Evolutionary conservation across 2,797 vertebrate genomes (phyloP).

Genomic region (Lepus townsendii): DNA sequence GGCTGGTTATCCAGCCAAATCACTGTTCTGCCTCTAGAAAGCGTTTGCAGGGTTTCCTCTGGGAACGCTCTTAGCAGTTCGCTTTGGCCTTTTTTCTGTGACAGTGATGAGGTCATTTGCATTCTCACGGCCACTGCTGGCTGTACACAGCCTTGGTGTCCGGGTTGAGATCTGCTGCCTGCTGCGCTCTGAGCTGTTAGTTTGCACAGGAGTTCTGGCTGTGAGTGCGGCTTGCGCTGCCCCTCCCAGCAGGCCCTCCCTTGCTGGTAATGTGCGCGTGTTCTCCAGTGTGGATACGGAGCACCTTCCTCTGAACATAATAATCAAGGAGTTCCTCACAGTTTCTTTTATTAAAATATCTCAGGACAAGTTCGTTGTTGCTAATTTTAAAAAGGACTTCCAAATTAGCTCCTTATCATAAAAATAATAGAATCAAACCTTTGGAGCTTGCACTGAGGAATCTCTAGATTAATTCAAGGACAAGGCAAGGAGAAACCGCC

Average conservation of each 20-base stretch:
- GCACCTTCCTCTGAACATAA: background rate
- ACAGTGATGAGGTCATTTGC: slow-evolving; percentile 51
- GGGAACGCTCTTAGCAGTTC: slow-evolving; percentile 11
- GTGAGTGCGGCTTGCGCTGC: background rate
- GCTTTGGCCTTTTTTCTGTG: background rate
- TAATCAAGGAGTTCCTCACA: background rate
- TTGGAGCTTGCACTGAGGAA: slow-evolving; percentile 28
- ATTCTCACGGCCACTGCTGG: slow-evolving; percentile 26
- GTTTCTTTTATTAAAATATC: slow-evolving; percentile 32
- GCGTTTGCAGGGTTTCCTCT: slow-evolving; percentile 15
- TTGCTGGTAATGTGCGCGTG: background rate
- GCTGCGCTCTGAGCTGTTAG: background rate
- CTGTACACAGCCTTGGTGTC: background rate
- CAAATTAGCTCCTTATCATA: background rate
- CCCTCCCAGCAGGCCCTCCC: background rate
- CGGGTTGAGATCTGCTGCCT: background rate
- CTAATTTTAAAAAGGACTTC: slow-evolving; percentile 25
- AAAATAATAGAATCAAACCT: slow-evolving; percentile 47
- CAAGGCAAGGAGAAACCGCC: background rate
- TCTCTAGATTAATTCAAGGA: slow-evolving; percentile 1
- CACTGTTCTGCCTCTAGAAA: background rate
- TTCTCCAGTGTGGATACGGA: background rate
- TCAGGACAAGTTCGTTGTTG: slow-evolving; percentile 28
- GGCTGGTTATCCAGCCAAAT: background rate
- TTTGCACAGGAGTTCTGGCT: too few species aligned